phyloP scores from a whole-genome alignment of 2,113 vertebrate genomes.

The Carassius gibelio region DNA sequence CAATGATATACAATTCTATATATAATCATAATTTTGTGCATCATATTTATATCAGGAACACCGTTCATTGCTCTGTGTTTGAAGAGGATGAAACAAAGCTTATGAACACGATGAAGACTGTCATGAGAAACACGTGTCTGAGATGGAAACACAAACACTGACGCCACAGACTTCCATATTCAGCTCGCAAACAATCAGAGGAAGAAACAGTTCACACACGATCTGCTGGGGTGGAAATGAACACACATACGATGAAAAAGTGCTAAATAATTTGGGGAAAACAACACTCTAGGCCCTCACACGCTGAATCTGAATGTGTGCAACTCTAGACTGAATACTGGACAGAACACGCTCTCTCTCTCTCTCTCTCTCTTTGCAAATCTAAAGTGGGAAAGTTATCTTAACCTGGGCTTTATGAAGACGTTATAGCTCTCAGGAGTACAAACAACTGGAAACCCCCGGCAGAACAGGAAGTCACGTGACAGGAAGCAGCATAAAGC shows the following conservation, averaged over 20 bases:
- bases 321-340: background rate
- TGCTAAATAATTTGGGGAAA: background rate
- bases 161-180: background rate
- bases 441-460: slow-evolving; percentile 33
- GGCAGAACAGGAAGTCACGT: slow-evolving; percentile 4
- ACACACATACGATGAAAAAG: background rate
- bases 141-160: background rate
- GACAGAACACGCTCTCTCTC: background rate
- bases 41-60: background rate
- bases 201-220: background rate
- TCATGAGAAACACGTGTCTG: background rate
- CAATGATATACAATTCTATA: no score
- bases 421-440: background rate
- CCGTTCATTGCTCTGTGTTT: background rate
- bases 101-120: no score
- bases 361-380: background rate
- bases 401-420: background rate
- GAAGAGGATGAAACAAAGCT: background rate
- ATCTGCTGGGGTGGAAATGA: background rate
- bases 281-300: background rate
- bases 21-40: no score
- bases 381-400: background rate
- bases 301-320: background rate
- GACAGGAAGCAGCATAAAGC: background rate
- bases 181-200: background rate